Base-by-base conservation (phyloP, 1,140 invertebrate genomes). In the Trachymyrmex septentrionalis region DNA sequence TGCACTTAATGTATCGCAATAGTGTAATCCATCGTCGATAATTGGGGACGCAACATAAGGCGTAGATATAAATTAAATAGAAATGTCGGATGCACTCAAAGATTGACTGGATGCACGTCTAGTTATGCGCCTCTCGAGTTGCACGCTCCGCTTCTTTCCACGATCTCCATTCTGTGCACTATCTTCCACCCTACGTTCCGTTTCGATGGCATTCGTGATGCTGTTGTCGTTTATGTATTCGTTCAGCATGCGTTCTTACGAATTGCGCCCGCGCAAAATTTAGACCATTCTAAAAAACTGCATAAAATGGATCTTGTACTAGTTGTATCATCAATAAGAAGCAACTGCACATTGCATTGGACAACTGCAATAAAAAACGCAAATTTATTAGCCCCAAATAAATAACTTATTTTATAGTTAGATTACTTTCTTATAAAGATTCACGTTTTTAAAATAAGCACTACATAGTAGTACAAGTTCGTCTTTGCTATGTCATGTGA, bases 21-120 rank as follows among this genome's bases (percentile, higher is more conserved):
- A 72, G 85, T 90, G 82, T 59, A 53, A 88, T 67, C 50, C 27
- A 85, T 85, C 55, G 38, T 61, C 48, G 53, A 73, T 72, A 84
- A 88, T 87, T 61, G 55, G 34, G 63, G 71, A 87, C 87, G 80
- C n/a, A n/a, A 76, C 30, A 7, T 76, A 24, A 6, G 34, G 14
- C 27, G 27, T 67, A 24, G 72, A 77, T 64, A 48, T 24, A 81
- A 69, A 88, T 75, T 34, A 87, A 76, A 75, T 57, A 71, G 75
- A 14, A 9, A 38, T 21, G 12, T 6, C 16, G 27, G 57, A 21
- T 69, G 21, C 38, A 85, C 48, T 64, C 30, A 27, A 30, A 84
- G 57, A 82, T 75, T 61, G 27, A 44, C 55, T 53, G 34, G 9
- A 38, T 21, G 50, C 16, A 50, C 63, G 34, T 77, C 50, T 84